These are phyloP conservation scores for Hassar affinis DNA, from an alignment of 2,113 vertebrate species.

Conservation along the genomic window DNA sequence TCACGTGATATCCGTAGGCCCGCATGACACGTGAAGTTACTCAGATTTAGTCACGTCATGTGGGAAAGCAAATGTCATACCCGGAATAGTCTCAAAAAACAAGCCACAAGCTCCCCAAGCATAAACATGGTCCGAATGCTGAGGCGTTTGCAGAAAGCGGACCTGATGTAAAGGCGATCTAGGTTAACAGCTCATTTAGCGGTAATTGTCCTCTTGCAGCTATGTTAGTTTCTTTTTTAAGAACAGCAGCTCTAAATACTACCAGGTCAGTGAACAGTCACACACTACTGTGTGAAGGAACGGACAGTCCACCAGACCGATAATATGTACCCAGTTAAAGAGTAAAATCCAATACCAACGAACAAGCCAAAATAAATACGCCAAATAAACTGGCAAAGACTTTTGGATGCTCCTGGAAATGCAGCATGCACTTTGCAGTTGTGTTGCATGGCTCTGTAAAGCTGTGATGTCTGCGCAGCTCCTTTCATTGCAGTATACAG, in stretches of 20 bases:
- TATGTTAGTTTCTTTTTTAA: neutral
- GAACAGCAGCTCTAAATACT: neutral
- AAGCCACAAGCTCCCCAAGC: too few relatives aligned
- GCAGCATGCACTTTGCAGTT: constrained; percentile 25
- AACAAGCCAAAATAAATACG: neutral
- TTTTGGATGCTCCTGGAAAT: neutral
- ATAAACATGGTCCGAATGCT: neutral
- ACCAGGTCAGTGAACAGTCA: neutral
- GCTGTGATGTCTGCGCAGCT: constrained; percentile 8
- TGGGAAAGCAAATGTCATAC: too few relatives aligned
- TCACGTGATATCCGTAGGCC: too few relatives aligned
- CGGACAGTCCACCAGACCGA: neutral
- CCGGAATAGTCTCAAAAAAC: too few relatives aligned
- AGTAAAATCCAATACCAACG: neutral
- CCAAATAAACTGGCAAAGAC: neutral
- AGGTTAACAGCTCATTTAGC: neutral
- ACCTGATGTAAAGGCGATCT: too few relatives aligned
- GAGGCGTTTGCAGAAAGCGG: too few relatives aligned
- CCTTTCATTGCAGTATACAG: constrained; percentile 12
- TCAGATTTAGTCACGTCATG: too few relatives aligned
- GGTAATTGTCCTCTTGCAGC: neutral
- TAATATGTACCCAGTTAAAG: neutral
- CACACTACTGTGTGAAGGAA: neutral
- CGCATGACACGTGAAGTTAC: too few relatives aligned
- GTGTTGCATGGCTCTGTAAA: constrained; percentile 38